These are phyloP conservation scores for Laterallus jamaicensis DNA, from an alignment of 2,113 vertebrate genomes.

Conservation along the genomic window DNA sequence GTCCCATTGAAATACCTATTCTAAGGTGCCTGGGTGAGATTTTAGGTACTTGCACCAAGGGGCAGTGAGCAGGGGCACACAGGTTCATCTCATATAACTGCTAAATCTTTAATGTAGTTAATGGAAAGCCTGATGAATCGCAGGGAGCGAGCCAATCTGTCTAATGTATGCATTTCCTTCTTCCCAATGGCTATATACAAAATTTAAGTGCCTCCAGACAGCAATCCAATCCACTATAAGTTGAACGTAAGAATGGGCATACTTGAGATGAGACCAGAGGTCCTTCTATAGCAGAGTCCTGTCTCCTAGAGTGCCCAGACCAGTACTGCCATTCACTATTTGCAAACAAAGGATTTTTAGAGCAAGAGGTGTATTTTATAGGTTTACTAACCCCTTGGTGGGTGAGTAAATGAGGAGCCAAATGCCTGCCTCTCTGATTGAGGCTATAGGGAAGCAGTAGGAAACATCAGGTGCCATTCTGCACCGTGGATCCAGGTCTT, in stretches of 20 bases:
- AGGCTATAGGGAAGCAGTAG: not conserved
- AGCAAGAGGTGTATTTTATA: not conserved
- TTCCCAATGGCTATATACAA: not conserved
- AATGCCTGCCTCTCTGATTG: not conserved
- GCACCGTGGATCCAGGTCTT: not conserved
- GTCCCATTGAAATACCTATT: not conserved
- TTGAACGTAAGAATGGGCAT: not conserved
- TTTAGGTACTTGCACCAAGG: rapidly evolving
- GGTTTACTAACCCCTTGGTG: not conserved
- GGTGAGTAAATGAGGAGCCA: not conserved
- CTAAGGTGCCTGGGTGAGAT: not conserved
- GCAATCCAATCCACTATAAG: not conserved
- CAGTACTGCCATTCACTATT: not conserved
- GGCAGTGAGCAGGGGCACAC: not conserved
- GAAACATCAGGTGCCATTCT: not conserved
- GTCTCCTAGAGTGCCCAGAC: not conserved
- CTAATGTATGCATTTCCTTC: not conserved
- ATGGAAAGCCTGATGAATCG: not conserved
- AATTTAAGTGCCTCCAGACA: not conserved
- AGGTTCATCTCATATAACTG: not conserved
- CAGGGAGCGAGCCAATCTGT: not conserved
- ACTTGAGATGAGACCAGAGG: not conserved
- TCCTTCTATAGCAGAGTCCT: not conserved
- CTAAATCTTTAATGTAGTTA: not conserved
- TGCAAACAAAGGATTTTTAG: not conserved